Conservation (phyloP, 2,888 invertebrate species). For the Diadegma fenestrale region DNA sequence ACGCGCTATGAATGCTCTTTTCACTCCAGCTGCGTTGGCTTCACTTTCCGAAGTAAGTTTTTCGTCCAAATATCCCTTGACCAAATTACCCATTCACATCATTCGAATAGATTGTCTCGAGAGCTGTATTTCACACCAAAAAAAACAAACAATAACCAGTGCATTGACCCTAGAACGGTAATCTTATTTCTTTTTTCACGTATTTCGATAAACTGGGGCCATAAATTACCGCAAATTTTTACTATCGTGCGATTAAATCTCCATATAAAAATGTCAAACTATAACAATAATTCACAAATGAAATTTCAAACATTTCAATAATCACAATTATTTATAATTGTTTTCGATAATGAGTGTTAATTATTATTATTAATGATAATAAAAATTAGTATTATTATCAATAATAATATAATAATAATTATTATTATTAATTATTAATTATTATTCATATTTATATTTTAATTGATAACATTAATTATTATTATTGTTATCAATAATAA, state of each 20-base stretch:
- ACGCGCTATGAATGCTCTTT: constrained; percentile 92
- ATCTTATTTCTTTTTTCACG: too few species aligned
- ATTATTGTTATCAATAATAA: background rate
- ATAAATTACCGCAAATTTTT: too few species aligned
- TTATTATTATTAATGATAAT: too few species aligned
- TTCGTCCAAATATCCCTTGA: background rate
- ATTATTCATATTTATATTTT: too few species aligned
- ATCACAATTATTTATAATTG: background rate
- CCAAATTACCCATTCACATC: background rate
- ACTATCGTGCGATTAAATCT: too few species aligned
- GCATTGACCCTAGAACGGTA: too few species aligned
- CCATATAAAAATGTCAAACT: too few species aligned
- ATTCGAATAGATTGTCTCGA: background rate
- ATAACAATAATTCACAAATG: background rate
- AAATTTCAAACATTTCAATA: background rate
- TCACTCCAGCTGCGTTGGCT: constrained; percentile 89
- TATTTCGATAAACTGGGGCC: too few species aligned
- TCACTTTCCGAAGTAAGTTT: constrained; percentile 86
- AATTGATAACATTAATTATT: too few species aligned
- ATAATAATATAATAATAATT: too few species aligned
- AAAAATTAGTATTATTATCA: too few species aligned
- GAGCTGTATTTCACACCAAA: background rate
- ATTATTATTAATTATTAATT: too few species aligned
- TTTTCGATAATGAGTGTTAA: background rate
- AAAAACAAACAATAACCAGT: background rate